Conservation (phyloP, 2,888 invertebrate species). For the Temnothorax rugatulus region DNA sequence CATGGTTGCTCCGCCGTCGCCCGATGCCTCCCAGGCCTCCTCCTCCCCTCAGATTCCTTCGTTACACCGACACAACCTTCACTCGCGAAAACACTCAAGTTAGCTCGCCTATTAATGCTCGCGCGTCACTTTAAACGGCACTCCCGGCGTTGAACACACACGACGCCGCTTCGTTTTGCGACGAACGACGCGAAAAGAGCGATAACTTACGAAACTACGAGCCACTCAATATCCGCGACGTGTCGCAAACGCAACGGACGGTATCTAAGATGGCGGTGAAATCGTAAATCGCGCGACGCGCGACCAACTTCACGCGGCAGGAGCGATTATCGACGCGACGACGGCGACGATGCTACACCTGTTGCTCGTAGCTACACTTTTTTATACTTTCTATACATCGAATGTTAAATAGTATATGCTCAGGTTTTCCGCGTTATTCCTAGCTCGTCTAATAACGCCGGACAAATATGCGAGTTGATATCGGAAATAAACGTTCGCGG, state of each 20-base stretch:
- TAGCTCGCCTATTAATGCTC: not conserved
- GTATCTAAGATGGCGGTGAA: not conserved
- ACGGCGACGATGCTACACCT: not conserved
- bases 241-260: not conserved
- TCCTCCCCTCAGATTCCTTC: not conserved
- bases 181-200: not conserved
- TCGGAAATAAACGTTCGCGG: not conserved
- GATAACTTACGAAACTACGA: not conserved
- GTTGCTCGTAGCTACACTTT: not conserved
- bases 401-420: not conserved
- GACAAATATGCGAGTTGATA: not conserved
- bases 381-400: not conserved
- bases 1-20: not conserved
- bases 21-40: not conserved
- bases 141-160: not conserved
- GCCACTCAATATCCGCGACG: not conserved
- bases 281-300: not conserved
- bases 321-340: not conserved
- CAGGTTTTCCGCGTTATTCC: not conserved
- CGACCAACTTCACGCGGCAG: conserved; percentile 1
- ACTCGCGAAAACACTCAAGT: not conserved
- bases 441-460: not conserved
- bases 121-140: not conserved
- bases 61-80: not conserved
- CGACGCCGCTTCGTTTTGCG: not conserved